phyloP scores from a whole-genome alignment of 1,140 invertebrate species.

The Eueides isabella region DNA sequence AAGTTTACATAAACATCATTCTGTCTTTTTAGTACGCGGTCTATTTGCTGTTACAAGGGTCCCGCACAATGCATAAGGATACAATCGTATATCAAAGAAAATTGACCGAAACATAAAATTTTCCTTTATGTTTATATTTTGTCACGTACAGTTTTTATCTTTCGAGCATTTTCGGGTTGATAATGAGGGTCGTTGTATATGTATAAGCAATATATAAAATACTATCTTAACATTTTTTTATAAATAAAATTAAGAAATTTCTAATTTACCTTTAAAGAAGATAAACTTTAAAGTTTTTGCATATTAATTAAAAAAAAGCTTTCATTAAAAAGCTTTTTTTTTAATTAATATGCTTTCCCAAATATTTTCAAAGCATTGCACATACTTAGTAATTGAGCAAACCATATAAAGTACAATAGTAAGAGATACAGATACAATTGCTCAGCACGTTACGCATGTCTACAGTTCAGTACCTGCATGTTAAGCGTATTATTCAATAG shows the following conservation, averaged over 20 bases:
- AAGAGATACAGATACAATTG: not conserved
- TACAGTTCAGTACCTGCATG: not conserved
- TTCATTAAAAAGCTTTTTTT: no score
- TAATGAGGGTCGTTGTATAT: not conserved
- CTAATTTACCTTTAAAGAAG: no score
- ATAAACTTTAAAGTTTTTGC: no score
- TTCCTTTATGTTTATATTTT: slow-evolving; percentile 29
- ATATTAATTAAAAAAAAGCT: no score
- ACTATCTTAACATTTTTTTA: no score
- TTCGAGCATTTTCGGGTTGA: slow-evolving; percentile 1
- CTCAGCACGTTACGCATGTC: not conserved
- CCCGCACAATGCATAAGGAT: slow-evolving; percentile 30
- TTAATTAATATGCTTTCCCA: no score
- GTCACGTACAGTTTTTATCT: slow-evolving; percentile 28
- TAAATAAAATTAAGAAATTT: no score
- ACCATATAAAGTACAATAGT: not conserved
- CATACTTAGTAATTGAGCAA: not conserved
- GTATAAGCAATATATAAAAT: not conserved
- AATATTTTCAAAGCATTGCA: no score
- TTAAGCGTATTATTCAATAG: not conserved
- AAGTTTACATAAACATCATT: slow-evolving; percentile 38
- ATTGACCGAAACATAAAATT: slow-evolving; percentile 30
- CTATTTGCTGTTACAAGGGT: slow-evolving; percentile 35
- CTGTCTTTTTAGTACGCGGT: slow-evolving; percentile 29
- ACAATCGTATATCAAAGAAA: slow-evolving; percentile 33